Conservation (phyloP, 2,113 vertebrate species). For the Tachycineta bicolor region DNA sequence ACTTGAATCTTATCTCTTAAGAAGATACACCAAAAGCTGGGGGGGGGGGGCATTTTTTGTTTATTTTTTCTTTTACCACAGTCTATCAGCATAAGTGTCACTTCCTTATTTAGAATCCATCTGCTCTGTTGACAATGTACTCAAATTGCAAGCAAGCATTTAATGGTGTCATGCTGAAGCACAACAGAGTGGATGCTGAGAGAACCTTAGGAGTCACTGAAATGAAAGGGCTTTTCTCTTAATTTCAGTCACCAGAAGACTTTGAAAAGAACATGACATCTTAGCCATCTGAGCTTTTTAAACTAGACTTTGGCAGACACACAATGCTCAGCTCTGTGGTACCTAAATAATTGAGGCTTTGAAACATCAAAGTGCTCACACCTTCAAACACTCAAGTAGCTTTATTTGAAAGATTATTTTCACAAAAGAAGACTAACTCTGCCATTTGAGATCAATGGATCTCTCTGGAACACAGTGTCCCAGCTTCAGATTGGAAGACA, state of each 20-base stretch:
- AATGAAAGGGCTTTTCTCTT: conserved; percentile 74
- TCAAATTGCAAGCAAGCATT: conserved; percentile 65
- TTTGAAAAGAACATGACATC: conserved; percentile 75
- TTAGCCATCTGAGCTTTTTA: conserved; percentile 70
- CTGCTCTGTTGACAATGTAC: conserved; percentile 51
- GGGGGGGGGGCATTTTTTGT: neutral
- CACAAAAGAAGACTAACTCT: conserved; percentile 68
- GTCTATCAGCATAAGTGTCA: conserved; percentile 50
- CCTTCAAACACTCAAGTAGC: conserved; percentile 77
- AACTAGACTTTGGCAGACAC: conserved; percentile 70
- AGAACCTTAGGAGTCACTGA: conserved; percentile 57
- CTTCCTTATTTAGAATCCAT: conserved; percentile 49
- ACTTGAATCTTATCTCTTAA: conserved; percentile 30
- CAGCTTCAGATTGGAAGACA: conserved; percentile 57
- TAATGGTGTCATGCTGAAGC: conserved; percentile 59
- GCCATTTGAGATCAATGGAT: conserved; percentile 75
- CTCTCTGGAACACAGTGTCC: conserved; percentile 44
- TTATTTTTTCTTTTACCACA: conserved; percentile 37
- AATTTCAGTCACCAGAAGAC: conserved; percentile 72
- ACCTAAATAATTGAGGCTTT: conserved; percentile 81
- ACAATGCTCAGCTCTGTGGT: conserved; percentile 71
- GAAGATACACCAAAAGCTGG: neutral
- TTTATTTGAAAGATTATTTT: conserved; percentile 76
- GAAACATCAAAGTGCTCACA: conserved; percentile 78
- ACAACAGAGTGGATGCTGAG: conserved; percentile 45